phyloP scores from a whole-genome alignment of 2,113 vertebrate genomes.

The Prinia subflava region DNA sequence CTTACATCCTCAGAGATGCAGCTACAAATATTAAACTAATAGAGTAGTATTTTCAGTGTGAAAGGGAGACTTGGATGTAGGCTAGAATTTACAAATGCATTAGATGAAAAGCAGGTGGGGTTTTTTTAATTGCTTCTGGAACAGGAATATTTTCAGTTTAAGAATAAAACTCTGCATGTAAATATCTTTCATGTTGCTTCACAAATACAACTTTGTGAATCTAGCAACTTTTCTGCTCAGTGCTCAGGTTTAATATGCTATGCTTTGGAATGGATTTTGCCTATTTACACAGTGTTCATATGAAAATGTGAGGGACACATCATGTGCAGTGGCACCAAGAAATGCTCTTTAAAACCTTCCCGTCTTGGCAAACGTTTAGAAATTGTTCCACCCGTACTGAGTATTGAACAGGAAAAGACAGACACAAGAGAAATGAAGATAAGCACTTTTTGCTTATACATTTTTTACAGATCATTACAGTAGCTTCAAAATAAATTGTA shows the following conservation, averaged over 20 bases:
- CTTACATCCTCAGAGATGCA: background rate
- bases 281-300: background rate
- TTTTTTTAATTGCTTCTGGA: background rate
- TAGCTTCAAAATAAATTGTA: constrained; percentile 27
- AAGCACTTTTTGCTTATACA: background rate
- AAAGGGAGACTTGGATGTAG: background rate
- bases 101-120: background rate
- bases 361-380: background rate
- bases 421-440: background rate
- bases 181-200: background rate
- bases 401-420: background rate
- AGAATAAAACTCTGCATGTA: background rate
- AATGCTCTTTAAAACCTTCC: background rate
- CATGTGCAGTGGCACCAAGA: background rate
- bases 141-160: background rate
- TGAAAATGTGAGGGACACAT: background rate
- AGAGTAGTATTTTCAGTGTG: background rate
- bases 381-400: background rate
- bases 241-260: background rate
- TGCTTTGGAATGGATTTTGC: background rate
- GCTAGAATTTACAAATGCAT: background rate
- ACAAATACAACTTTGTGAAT: background rate
- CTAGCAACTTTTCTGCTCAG: background rate
- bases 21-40: background rate
- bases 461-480: background rate